Percentiles rank a stretch among this genome's conserved stretches.
Conservation (phyloP, 2,888 invertebrate genomes). For the Lycaena phlaeas region DNA sequence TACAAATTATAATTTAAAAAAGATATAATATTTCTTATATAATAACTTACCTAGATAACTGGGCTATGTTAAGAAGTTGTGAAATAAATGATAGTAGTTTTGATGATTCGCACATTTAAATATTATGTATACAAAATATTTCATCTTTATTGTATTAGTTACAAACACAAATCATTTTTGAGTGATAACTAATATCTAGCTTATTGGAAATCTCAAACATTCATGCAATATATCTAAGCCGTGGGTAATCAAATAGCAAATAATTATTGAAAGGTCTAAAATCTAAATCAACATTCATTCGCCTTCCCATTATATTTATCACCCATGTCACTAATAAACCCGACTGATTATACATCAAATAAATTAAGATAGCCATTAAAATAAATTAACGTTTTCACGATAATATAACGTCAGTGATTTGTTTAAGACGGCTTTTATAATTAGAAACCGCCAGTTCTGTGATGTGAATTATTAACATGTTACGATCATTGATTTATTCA, state of each 20-base stretch:
- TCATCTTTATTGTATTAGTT: no score
- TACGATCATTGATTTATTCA: no score
- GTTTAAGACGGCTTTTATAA: background rate
- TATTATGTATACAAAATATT: no score
- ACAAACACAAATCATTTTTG: no score
- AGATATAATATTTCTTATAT: no score
- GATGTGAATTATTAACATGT: background rate
- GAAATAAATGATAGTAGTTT: background rate
- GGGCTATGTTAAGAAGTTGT: no score
- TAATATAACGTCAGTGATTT: background rate
- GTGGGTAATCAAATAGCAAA: slow-evolving; percentile 1
- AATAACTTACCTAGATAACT: no score
- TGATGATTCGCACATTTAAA: no score
- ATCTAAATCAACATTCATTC: slow-evolving; percentile 1
- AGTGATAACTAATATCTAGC: no score
- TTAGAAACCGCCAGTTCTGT: background rate
- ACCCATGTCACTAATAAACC: slow-evolving; percentile 1
- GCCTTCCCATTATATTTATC: background rate
- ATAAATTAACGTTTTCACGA: background rate
- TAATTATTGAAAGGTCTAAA: background rate
- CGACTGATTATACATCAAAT: background rate
- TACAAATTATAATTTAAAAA: no score
- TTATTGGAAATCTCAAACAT: no score
- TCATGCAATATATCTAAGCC: no score
- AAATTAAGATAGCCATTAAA: background rate